Conservation (phyloP, 2,113 vertebrate species). For the Anarrhichthys ocellatus region DNA sequence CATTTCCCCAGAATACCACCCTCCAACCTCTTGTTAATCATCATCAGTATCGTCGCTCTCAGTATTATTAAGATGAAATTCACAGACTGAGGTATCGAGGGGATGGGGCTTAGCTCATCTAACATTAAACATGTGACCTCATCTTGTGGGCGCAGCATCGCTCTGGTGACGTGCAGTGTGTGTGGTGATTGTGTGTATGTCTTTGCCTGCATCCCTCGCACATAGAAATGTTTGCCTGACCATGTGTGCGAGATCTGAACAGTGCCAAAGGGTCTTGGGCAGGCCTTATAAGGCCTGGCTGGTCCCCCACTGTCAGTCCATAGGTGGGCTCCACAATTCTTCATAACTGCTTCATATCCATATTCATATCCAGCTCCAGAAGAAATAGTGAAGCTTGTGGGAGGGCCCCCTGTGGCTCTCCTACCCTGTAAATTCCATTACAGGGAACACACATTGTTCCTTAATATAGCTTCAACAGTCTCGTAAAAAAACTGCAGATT, state of each 20-base stretch:
- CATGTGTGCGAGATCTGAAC: constrained; percentile 20
- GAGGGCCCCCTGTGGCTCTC: constrained; percentile 54
- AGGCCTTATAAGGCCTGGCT: constrained; percentile 44
- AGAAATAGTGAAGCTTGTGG: constrained; percentile 43
- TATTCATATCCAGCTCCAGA: constrained; percentile 57
- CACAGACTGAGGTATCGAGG: constrained; percentile 30
- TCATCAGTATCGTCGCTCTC: constrained; percentile 11
- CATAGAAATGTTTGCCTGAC: constrained; percentile 13
- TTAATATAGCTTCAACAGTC: constrained; percentile 51
- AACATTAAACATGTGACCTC: constrained; percentile 66
- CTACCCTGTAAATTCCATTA: constrained; percentile 58
- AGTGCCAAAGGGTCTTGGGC: constrained; percentile 15
- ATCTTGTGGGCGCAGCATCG: constrained; percentile 42
- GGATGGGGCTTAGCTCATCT: constrained; percentile 40
- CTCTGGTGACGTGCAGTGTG: constrained; percentile 37
- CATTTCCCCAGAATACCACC: neutral
- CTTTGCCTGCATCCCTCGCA: constrained; percentile 18
- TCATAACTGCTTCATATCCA: constrained; percentile 46
- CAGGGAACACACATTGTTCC: constrained; percentile 40
- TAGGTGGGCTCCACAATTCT: constrained; percentile 51
- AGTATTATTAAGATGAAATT: constrained; percentile 33
- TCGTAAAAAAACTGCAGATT: constrained; percentile 46
- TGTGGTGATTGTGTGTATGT: constrained; percentile 28
- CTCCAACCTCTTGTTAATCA: constrained; percentile 54
- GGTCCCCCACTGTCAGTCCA: constrained; percentile 47